These are phyloP conservation scores for Prorops nasuta DNA, from an alignment of 1,140 invertebrate genomes.

Conservation along the genomic window DNA sequence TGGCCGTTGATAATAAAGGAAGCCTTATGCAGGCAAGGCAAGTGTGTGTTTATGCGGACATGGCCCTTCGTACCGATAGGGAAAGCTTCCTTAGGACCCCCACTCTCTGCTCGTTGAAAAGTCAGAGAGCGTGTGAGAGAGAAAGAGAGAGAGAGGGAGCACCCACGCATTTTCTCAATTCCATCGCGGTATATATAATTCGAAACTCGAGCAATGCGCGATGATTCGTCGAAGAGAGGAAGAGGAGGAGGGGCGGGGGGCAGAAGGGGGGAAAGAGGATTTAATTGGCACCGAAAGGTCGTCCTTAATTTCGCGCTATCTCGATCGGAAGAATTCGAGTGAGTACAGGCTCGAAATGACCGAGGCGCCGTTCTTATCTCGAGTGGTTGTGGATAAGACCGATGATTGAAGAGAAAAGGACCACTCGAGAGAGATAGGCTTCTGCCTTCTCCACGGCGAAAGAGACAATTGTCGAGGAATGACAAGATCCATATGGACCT, in stretches of 20 bases:
- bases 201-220: too few species aligned
- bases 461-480: conserved; percentile 19
- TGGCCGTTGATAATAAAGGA: conserved; percentile 44
- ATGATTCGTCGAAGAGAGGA: too few species aligned
- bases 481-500: too few species aligned
- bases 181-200: too few species aligned
- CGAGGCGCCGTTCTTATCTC: conserved; percentile 46
- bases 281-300: conserved; percentile 36
- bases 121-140: too few species aligned
- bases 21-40: conserved; percentile 44
- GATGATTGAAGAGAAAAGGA: conserved; percentile 38
- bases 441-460: too few species aligned
- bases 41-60: conserved; percentile 46
- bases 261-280: conserved; percentile 6
- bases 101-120: too few species aligned
- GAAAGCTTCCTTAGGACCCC: too few species aligned
- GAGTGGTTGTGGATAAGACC: conserved; percentile 38
- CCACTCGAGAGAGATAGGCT: conserved; percentile 33
- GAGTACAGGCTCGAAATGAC: conserved; percentile 35
- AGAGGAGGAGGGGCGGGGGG: conserved; percentile 6
- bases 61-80: too few species aligned
- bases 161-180: too few species aligned
- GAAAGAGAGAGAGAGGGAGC: too few species aligned
- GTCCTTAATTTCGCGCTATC: conserved; percentile 33
- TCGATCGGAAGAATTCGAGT: conserved; percentile 22